Evolutionary conservation across 2,113 vertebrate genomes (phyloP).

Genomic region (Ancistrus triradiatus): DNA sequence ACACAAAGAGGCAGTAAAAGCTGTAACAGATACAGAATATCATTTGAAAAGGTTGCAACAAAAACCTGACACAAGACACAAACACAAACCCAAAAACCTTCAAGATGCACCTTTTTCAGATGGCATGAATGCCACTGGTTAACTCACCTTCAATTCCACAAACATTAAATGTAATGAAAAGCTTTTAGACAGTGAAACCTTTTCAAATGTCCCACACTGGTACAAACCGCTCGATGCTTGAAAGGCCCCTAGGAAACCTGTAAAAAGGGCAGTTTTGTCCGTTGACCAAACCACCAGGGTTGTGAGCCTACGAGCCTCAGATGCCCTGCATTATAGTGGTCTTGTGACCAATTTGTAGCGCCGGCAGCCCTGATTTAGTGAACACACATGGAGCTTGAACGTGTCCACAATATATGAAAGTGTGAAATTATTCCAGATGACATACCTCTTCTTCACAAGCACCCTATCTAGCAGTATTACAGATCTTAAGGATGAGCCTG

Average conservation of each 20-base stretch:
- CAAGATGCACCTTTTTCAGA: too few relatives aligned
- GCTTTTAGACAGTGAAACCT: too few relatives aligned
- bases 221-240: too few relatives aligned
- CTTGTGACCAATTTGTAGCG: conserved; percentile 52
- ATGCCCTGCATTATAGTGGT: conserved; percentile 48
- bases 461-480: conserved; percentile 43
- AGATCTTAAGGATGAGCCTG: conserved; percentile 25
- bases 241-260: too few relatives aligned
- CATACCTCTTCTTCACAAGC: conserved; percentile 33
- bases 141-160: too few relatives aligned
- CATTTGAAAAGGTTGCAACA: too few relatives aligned
- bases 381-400: conserved; percentile 38
- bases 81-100: too few relatives aligned
- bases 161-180: too few relatives aligned
- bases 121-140: too few relatives aligned
- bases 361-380: conserved; percentile 45
- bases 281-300: conserved; percentile 12
- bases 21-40: too few relatives aligned
- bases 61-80: too few relatives aligned
- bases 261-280: not conserved
- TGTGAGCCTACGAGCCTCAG: conserved; percentile 34
- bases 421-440: conserved; percentile 58
- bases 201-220: too few relatives aligned
- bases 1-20: not conserved
- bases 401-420: conserved; percentile 40